Evolutionary conservation across 2,113 vertebrate genomes (phyloP).

Genomic region (Pelecanus crispus): DNA sequence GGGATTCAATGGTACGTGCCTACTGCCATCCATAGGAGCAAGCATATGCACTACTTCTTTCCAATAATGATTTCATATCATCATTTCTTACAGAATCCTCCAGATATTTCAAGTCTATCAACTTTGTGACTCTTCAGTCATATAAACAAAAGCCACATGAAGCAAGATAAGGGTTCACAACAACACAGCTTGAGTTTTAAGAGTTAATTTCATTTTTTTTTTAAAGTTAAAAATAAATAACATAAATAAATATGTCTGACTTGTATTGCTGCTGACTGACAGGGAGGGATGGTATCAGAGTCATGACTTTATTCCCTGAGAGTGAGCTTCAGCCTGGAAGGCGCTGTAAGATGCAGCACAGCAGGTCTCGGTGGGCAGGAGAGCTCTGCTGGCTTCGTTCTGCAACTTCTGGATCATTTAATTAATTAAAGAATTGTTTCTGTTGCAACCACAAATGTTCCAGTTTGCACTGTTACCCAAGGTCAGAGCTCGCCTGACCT

Average conservation of each 20-base stretch:
- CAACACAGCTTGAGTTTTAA: background rate
- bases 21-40: background rate
- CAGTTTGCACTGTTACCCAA: background rate
- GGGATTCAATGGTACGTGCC: accelerated
- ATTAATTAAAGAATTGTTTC: conserved; percentile 31
- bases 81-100: background rate
- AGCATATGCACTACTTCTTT: background rate
- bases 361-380: background rate
- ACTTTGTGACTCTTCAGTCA: background rate
- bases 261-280: background rate
- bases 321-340: background rate
- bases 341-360: accelerated
- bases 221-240: background rate
- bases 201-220: background rate
- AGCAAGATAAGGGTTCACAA: background rate
- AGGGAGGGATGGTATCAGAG: background rate
- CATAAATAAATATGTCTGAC: background rate
- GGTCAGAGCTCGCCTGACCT: conserved; percentile 42
- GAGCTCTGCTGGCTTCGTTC: background rate
- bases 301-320: background rate
- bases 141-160: background rate
- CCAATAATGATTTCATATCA: background rate
- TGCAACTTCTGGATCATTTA: background rate
- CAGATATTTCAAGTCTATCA: background rate
- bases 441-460: conserved; percentile 16